phyloP scores from a whole-genome alignment of 2,888 invertebrate genomes.

The Orthosia incerta region DNA sequence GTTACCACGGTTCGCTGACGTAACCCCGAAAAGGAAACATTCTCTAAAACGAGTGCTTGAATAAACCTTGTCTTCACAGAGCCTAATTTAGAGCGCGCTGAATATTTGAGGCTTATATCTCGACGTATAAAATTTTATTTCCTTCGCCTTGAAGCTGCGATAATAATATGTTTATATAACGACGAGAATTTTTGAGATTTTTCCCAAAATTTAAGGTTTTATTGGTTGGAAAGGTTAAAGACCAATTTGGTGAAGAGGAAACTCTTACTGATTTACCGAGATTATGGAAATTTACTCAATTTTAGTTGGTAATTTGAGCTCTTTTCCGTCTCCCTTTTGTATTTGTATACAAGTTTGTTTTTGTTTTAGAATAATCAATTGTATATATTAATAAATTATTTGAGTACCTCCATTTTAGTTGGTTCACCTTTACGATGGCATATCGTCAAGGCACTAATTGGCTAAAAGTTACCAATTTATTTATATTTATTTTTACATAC shows the following conservation, averaged over 20 bases:
- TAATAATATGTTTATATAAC: slow-evolving; percentile 62
- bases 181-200: slow-evolving; percentile 21
- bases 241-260: slow-evolving; percentile 18
- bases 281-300: neutral
- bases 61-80: slow-evolving; percentile 60
- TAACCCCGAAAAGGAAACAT: slow-evolving; percentile 36
- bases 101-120: slow-evolving; percentile 73
- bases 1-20: neutral
- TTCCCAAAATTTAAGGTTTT: slow-evolving; percentile 22
- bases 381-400: too few relatives aligned
- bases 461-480: too few relatives aligned
- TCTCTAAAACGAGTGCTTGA: slow-evolving; percentile 55
- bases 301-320: too few relatives aligned
- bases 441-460: too few relatives aligned
- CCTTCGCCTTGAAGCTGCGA: slow-evolving; percentile 36
- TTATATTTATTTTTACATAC: too few relatives aligned
- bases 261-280: neutral
- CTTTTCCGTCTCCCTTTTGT: too few relatives aligned
- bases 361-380: too few relatives aligned
- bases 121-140: slow-evolving; percentile 71
- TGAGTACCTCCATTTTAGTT: too few relatives aligned
- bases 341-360: too few relatives aligned
- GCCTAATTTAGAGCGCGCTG: slow-evolving; percentile 69
- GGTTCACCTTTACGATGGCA: neutral
- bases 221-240: slow-evolving; percentile 2